Percentiles rank a stretch among this genome's conserved stretches.
phyloP scores from a whole-genome alignment of 2,888 invertebrate species.

The Drosophila austrosaltans region DNA sequence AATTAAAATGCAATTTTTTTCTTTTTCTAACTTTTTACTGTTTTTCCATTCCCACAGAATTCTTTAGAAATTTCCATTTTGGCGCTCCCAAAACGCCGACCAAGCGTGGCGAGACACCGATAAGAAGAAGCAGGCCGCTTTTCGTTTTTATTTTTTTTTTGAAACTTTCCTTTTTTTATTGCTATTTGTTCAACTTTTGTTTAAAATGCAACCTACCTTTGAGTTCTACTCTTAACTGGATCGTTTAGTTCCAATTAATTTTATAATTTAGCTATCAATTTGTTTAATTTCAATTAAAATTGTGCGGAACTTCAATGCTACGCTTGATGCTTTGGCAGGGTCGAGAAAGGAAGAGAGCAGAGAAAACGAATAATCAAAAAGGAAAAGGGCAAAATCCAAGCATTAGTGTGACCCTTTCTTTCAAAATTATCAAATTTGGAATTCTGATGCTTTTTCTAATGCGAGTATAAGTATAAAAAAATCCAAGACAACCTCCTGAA shows the following conservation, averaged over 20 bases:
- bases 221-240: neutral
- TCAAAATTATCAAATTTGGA: too few species aligned
- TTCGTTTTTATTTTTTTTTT: neutral
- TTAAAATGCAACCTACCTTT: neutral
- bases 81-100: constrained; percentile 1
- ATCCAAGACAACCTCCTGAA: too few species aligned
- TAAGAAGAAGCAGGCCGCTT: neutral
- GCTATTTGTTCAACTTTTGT: neutral
- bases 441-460: too few species aligned
- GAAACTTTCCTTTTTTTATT: neutral
- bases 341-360: neutral
- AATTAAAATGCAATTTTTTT: constrained; percentile 7
- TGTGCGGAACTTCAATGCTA: neutral
- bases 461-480: too few species aligned
- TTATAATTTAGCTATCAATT: neutral
- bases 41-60: constrained; percentile 4
- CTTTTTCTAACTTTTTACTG: neutral
- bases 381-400: constrained; percentile 24
- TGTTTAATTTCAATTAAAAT: neutral
- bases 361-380: constrained; percentile 12
- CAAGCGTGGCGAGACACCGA: neutral
- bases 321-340: neutral
- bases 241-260: neutral
- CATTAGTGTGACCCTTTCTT: constrained; percentile 26
- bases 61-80: constrained; percentile 31